Conservation (phyloP, 53 echinoderm and acorn worm species). For the Henricia sp. region DNA sequence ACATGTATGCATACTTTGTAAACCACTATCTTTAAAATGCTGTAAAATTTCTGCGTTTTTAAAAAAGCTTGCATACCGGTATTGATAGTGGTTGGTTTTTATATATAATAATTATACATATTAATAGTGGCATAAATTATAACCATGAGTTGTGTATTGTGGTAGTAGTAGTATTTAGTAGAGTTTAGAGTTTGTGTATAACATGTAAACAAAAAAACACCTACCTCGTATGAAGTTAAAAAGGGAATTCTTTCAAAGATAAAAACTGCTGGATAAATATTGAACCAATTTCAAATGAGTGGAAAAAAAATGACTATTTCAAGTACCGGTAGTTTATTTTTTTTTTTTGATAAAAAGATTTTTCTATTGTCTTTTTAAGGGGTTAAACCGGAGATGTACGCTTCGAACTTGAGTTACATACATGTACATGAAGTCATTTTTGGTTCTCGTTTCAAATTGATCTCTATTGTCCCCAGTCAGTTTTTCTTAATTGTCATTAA, state of each 20-base stretch:
- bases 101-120: constrained; percentile 36
- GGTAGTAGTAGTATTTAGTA: constrained; percentile 33
- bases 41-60: constrained; percentile 46
- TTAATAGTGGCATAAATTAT: constrained; percentile 37
- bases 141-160: constrained; percentile 61
- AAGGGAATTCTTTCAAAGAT: not conserved
- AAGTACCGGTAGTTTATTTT: not conserved
- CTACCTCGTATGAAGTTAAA: constrained; percentile 37
- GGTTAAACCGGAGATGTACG: no score
- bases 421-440: not conserved
- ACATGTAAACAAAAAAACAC: constrained; percentile 33
- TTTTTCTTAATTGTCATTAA: not conserved
- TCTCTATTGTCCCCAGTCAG: no score
- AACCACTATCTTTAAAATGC: not conserved
- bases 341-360: not conserved
- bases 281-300: not conserved
- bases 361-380: not conserved
- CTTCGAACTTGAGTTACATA: no score
- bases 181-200: constrained; percentile 24
- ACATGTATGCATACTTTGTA: constrained; percentile 26
- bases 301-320: not conserved
- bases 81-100: constrained; percentile 14
- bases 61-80: constrained; percentile 31
- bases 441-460: not conserved
- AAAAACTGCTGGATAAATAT: not conserved